phyloP scores from a whole-genome alignment of 2,797 vertebrate species.

The Chromobotia macracanthus region DNA sequence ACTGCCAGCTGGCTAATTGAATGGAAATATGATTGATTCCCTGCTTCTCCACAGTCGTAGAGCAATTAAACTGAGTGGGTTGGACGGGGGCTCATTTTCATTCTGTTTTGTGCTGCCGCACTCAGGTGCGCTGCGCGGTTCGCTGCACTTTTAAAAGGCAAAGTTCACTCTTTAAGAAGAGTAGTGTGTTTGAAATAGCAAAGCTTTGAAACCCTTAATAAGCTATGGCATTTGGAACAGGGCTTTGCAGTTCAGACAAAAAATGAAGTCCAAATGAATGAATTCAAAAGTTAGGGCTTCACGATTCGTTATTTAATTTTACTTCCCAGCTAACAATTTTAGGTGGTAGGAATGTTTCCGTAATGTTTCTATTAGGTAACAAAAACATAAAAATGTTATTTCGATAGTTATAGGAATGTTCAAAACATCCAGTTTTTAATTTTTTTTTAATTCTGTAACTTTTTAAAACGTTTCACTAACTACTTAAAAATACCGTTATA shows the following conservation, averaged over 20 bases:
- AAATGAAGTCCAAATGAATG: too few species aligned
- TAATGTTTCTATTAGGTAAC: too few species aligned
- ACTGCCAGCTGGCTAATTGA: constrained; percentile 59
- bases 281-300: too few species aligned
- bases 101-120: constrained; percentile 22
- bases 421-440: too few species aligned
- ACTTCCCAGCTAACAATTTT: too few species aligned
- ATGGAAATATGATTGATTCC: constrained; percentile 66
- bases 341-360: too few species aligned
- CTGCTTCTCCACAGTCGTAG: constrained; percentile 35
- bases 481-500: too few species aligned
- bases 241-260: not conserved
- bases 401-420: too few species aligned
- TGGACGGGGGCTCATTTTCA: constrained; percentile 12
- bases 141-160: constrained; percentile 41
- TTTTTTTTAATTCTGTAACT: too few species aligned
- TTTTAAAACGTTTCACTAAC: too few species aligned
- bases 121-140: constrained; percentile 2
- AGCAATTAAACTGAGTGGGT: constrained; percentile 60
- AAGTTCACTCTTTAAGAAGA: constrained; percentile 42
- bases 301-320: too few species aligned
- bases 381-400: too few species aligned
- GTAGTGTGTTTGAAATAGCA: constrained; percentile 35
- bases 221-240: constrained; percentile 21
- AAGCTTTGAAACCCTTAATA: constrained; percentile 40